Conservation (phyloP, 2,888 invertebrate genomes). For the Pilophorus perplexus region DNA sequence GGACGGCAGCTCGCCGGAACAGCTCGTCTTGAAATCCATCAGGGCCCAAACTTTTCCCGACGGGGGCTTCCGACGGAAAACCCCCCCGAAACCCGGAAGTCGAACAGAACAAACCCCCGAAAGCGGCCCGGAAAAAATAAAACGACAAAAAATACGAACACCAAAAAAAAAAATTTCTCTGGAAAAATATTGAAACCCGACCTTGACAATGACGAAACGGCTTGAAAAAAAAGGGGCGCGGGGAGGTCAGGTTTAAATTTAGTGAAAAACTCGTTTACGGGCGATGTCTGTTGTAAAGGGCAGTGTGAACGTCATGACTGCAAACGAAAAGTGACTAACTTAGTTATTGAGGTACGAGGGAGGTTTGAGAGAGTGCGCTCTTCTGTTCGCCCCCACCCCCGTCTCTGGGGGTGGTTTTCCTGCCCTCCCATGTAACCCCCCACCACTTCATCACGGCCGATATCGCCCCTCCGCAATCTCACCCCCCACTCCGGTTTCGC, state of each 20-base stretch:
- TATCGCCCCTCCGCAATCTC: neutral
- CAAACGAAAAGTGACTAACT: constrained; percentile 65
- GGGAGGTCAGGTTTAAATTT: constrained; percentile 41
- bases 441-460: neutral
- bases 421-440: neutral
- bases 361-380: constrained; percentile 40
- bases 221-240: constrained; percentile 28
- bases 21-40: constrained; percentile 46
- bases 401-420: constrained; percentile 1
- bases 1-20: constrained; percentile 50
- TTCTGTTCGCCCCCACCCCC: constrained; percentile 24
- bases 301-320: constrained; percentile 54
- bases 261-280: constrained; percentile 42
- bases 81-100: neutral
- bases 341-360: constrained; percentile 56
- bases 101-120: neutral
- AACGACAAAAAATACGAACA: constrained; percentile 35
- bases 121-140: neutral
- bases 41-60: no score
- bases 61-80: no score
- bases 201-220: constrained; percentile 38
- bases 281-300: constrained; percentile 41
- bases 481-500: neutral
- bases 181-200: constrained; percentile 24
- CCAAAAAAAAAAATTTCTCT: neutral